Evolutionary conservation across 2,888 invertebrate genomes (phyloP).

Genomic region (Melipona beecheii): DNA sequence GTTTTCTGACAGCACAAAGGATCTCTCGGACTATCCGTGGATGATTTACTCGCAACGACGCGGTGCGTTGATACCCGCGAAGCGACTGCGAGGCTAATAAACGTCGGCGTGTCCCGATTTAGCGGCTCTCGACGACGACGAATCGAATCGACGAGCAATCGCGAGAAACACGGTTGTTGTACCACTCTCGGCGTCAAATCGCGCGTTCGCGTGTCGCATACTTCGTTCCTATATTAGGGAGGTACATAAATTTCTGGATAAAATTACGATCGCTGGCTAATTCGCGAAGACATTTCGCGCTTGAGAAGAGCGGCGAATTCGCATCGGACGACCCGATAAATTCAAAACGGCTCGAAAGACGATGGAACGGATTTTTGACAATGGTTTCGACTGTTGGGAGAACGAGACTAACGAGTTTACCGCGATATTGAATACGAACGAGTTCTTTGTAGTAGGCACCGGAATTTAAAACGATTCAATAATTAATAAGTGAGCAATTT

Average conservation of each 20-base stretch:
- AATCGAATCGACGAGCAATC: not conserved
- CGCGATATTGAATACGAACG: no score
- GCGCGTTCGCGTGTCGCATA: constrained; percentile 32
- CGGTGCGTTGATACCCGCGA: constrained; percentile 26
- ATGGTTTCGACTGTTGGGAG: no score
- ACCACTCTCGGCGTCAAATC: constrained; percentile 15
- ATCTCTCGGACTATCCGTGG: constrained; percentile 49
- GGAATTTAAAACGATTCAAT: no score
- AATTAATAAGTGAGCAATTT: no score
- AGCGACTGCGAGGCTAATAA: constrained; percentile 36
- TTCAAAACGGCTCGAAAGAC: not conserved
- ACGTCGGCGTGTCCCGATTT: constrained; percentile 18
- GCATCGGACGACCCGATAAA: constrained; percentile 17
- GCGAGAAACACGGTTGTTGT: not conserved
- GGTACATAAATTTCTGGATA: constrained; percentile 36
- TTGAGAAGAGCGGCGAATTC: constrained; percentile 14
- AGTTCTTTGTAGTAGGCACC: no score
- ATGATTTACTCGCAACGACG: constrained; percentile 64
- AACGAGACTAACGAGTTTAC: no score
- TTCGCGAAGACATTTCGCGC: constrained; percentile 28
- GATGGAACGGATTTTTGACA: no score
- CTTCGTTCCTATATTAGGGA: no score
- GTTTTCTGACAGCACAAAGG: constrained; percentile 59
- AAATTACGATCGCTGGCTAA: constrained; percentile 54
- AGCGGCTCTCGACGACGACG: not conserved